A percentile compares a stretch with the other conserved stretches of the same genome.
phyloP scores from a whole-genome alignment of 2,888 invertebrate genomes.

The Spilarctia lutea region DNA sequence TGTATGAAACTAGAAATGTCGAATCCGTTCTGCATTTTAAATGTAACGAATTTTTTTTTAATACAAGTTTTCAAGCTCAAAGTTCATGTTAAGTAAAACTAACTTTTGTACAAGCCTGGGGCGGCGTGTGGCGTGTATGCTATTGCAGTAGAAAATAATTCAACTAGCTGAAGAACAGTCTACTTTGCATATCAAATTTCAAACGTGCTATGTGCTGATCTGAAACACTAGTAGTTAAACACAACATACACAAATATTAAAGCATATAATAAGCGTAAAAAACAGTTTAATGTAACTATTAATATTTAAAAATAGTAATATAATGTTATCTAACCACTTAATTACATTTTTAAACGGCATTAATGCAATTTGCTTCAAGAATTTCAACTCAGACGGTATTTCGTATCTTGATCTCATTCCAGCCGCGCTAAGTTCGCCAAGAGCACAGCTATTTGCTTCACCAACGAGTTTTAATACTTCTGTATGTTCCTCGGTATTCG shows the following conservation, averaged over 20 bases:
- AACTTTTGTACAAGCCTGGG: too few relatives aligned
- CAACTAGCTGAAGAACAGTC: too few relatives aligned
- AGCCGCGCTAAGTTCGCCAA: constrained; percentile 29
- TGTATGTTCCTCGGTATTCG: constrained; percentile 49
- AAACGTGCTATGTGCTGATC: too few relatives aligned
- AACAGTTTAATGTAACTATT: background rate
- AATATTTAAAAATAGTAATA: background rate
- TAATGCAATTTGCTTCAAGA: constrained; percentile 21
- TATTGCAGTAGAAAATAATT: too few relatives aligned
- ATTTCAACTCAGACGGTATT: constrained; percentile 28
- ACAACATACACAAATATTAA: too few relatives aligned
- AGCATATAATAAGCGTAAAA: background rate
- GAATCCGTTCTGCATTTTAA: background rate
- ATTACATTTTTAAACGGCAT: constrained; percentile 16
- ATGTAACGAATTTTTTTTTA: too few relatives aligned
- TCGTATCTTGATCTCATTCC: constrained; percentile 28
- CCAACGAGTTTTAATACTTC: constrained; percentile 44
- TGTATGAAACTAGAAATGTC: too few relatives aligned
- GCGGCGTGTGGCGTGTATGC: too few relatives aligned
- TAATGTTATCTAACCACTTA: background rate
- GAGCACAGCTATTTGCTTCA: constrained; percentile 37
- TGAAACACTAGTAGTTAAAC: too few relatives aligned
- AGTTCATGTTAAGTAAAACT: too few relatives aligned
- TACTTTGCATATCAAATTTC: too few relatives aligned
- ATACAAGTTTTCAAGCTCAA: too few relatives aligned